Evolutionary conservation across 1,140 invertebrate species (phyloP).

Genomic region (Musca vetustissima): DNA sequence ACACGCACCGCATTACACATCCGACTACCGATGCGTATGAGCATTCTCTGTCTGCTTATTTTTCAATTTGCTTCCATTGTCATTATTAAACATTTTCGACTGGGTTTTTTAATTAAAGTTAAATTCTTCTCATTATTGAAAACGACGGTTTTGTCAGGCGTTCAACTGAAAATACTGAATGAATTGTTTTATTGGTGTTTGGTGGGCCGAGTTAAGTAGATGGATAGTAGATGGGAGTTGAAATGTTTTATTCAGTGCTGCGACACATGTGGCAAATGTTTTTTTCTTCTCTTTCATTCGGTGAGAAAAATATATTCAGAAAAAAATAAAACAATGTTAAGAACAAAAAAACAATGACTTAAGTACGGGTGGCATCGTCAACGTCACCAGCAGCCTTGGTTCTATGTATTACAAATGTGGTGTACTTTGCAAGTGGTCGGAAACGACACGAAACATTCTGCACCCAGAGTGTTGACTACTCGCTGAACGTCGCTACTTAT

Average conservation of each 20-base stretch:
- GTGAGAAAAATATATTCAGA: neutral
- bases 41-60: neutral
- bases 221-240: too few species aligned
- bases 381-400: neutral
- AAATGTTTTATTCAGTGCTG: neutral
- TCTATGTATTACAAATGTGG: too few species aligned
- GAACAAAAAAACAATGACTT: slow-evolving; percentile 8
- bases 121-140: slow-evolving; percentile 23
- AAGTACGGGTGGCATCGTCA: neutral
- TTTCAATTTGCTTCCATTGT: neutral
- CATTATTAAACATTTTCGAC: slow-evolving; percentile 4
- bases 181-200: too few species aligned
- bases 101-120: slow-evolving; percentile 22
- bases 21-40: slow-evolving; percentile 1
- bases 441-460: too few species aligned
- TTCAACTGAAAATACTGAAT: neutral
- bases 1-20: neutral
- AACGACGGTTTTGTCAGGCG: neutral
- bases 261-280: slow-evolving; percentile 20
- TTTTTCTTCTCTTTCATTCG: neutral
- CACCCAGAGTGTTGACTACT: neutral
- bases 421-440: too few species aligned
- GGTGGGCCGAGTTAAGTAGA: too few species aligned
- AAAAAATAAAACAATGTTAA: neutral
- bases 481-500: slow-evolving; percentile 18